Base-by-base conservation (phyloP, 1,140 invertebrate genomes). In the Eulimnadia texana region DNA sequence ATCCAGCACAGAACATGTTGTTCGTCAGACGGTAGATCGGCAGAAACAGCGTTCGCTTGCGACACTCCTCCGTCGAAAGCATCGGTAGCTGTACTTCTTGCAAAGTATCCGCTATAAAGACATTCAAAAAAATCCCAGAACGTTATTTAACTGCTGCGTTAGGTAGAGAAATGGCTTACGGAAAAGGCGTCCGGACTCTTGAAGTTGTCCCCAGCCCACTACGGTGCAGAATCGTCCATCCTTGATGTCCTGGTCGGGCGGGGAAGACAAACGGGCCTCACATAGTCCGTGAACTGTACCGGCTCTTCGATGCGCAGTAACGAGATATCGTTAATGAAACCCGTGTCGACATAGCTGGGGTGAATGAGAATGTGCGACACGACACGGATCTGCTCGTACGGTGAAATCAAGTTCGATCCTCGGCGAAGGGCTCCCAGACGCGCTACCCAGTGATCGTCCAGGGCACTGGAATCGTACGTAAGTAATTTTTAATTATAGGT, bases 1-100 rank as follows among this genome's bases (percentile, higher is more conserved):
- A 86, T 0, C 90, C 90, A 3, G 90, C 90, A 68, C 90, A 93
- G 70, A 92, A 86, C 89, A 93, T 93, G 69, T 90, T 85, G 27
- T 87, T 81, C 0, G 88, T 91, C 29, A 92, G 85, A 27, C 81
- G 79, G 67, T 89, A 90, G 13, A 85, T 71, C 9, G 84, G 83
- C 24, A 90, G 74, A 64, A 89, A 85, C 0, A 89, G 72, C 24
- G 88, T 90, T 56, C 83, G 77, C 50, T 83, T 84, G 13, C 84
- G 79, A 68, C 89, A 93, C 67, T 90, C 86, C 52, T 80, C 78
- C 2, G 86, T 88, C 6, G 85, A 85, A 56, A 91, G 84, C 13
- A 92, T 77, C 9, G 89, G 88, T 64, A 93, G 70, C 68, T 90
- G 81, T 1, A 90, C 88, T 70, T 90, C 87, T 77, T 90, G 86